Conservation (phyloP, 2,797 vertebrate species). For the Fratercula arctica region DNA sequence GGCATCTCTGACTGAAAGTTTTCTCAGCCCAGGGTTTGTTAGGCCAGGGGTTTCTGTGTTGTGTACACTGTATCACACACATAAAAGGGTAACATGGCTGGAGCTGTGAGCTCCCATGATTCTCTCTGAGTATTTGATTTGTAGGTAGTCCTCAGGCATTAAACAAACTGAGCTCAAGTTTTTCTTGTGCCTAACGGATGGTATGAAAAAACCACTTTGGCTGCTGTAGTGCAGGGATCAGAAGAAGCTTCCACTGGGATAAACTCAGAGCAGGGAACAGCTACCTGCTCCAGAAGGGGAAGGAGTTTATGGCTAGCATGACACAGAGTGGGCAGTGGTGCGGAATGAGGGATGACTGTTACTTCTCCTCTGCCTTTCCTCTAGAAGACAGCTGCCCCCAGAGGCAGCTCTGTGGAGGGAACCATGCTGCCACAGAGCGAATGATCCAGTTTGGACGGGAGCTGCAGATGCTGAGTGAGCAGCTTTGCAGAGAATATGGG, state of each 20-base stretch:
- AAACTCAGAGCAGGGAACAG: not conserved
- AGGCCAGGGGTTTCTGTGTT: rapidly evolving
- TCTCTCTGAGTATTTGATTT: not conserved
- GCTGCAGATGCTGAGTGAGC: conserved; percentile 92
- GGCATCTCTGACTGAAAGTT: not conserved
- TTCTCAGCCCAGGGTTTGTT: not conserved
- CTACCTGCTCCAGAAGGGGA: not conserved
- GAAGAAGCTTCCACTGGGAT: not conserved
- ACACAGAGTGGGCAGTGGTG: not conserved
- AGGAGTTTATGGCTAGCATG: not conserved
- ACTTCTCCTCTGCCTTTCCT: not conserved
- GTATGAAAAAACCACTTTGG: not conserved
- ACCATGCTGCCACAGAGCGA: conserved; percentile 94
- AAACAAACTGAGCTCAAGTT: not conserved
- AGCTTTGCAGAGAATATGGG: conserved; percentile 92
- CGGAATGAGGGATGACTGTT: not conserved
- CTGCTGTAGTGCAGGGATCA: not conserved
- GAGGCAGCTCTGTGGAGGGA: conserved; percentile 93
- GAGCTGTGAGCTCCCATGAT: not conserved
- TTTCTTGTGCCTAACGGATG: not conserved
- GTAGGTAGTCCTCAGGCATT: not conserved
- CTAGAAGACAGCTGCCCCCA: conserved; percentile 88
- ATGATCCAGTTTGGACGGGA: conserved; percentile 98
- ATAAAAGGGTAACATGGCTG: not conserved
- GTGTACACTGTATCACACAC: rapidly evolving